phyloP scores from a whole-genome alignment of 2,113 vertebrate genomes.

The Malurus melanocephalus region DNA sequence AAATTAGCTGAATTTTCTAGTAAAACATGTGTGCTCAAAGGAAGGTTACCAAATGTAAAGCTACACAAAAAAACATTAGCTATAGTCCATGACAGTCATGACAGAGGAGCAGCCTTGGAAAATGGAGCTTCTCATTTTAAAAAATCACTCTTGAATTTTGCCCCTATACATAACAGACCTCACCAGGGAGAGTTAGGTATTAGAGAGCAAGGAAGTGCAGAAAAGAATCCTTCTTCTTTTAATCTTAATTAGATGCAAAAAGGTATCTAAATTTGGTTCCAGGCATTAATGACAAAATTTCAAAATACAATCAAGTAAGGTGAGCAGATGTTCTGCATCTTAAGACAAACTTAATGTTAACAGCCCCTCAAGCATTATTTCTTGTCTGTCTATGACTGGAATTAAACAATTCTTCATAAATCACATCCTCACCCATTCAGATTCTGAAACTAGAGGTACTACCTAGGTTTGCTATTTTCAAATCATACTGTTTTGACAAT shows the following conservation, averaged over 20 bases:
- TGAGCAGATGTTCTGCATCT: neutral
- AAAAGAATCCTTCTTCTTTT: neutral
- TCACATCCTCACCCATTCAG: neutral
- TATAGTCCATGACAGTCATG: neutral
- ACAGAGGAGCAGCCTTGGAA: neutral
- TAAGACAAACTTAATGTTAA: neutral
- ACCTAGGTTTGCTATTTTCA: neutral
- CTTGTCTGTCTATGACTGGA: neutral
- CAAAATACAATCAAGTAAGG: neutral
- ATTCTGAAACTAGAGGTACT: neutral
- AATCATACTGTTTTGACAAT: neutral
- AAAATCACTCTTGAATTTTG: neutral
- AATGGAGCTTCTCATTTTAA: neutral
- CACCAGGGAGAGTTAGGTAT: neutral
- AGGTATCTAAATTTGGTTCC: neutral
- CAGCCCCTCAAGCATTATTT: neutral
- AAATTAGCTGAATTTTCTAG: neutral
- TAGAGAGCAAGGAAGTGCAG: neutral
- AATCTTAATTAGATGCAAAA: neutral
- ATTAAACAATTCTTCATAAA: neutral
- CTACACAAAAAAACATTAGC: neutral
- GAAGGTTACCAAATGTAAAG: neutral
- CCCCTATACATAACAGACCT: neutral
- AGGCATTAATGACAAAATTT: neutral
- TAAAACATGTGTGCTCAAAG: neutral